Percentiles rank a stretch among this genome's conserved stretches.
These are phyloP conservation scores for Callopanchax toddi DNA, from an alignment of 2,113 vertebrate genomes.

Conservation along the genomic window DNA sequence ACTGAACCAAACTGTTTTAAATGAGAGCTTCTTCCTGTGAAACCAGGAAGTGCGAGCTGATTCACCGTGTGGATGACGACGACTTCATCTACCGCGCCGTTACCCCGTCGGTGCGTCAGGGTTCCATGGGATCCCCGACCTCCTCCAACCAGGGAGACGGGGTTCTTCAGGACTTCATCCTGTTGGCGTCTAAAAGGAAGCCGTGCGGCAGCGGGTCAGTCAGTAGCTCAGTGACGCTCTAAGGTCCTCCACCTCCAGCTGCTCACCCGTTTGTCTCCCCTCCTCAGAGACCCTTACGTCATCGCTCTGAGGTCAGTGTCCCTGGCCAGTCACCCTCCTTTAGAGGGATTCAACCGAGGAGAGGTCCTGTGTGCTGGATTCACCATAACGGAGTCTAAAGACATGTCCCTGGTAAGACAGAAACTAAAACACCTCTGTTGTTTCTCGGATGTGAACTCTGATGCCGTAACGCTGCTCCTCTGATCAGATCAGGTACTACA, in stretches of 20 bases:
- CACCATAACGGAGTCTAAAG: constrained; percentile 84
- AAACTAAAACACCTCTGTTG: background rate
- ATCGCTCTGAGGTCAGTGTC: constrained; percentile 90
- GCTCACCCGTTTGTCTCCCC: background rate
- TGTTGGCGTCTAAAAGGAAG: constrained; percentile 87
- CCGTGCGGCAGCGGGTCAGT: constrained; percentile 87
- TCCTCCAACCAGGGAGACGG: constrained; percentile 47
- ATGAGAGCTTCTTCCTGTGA: background rate
- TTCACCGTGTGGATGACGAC: constrained; percentile 86
- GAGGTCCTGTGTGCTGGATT: constrained; percentile 94
- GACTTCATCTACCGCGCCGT: constrained; percentile 90
- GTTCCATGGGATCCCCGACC: background rate
- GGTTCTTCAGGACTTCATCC: constrained; percentile 88
- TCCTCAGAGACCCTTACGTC: constrained; percentile 88
- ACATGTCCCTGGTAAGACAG: constrained; percentile 82
- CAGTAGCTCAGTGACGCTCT: background rate
- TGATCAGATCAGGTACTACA: constrained; percentile 89
- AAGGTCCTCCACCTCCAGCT: background rate
- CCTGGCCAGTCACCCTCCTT: constrained; percentile 81
- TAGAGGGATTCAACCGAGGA: constrained; percentile 72
- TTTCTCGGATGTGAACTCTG: background rate
- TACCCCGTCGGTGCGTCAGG: constrained; percentile 71
- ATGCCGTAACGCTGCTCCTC: too few relatives aligned
- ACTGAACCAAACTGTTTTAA: too few relatives aligned
- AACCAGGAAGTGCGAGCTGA: constrained; percentile 83